Evolutionary conservation across 1,140 invertebrate genomes (phyloP).

Genomic region (Homarus americanus): DNA sequence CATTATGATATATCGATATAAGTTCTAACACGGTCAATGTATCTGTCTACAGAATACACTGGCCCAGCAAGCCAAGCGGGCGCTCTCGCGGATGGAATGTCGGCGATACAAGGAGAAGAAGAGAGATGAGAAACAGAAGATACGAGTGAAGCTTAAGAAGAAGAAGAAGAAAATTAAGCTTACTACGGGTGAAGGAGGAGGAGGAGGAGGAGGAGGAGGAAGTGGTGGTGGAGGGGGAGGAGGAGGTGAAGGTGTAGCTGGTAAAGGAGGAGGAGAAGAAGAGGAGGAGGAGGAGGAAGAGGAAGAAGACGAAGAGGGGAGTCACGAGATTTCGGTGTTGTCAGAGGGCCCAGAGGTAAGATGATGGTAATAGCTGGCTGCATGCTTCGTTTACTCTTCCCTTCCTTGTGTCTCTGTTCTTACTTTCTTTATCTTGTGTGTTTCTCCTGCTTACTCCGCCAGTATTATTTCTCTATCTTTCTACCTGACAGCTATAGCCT

Average conservation of each 20-base stretch:
- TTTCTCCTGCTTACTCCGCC: too few relatives aligned
- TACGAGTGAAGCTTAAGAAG: slow-evolving; percentile 57
- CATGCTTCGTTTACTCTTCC: too few relatives aligned
- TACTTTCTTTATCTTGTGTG: too few relatives aligned
- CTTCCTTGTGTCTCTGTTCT: too few relatives aligned
- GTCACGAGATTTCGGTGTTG: slow-evolving; percentile 60
- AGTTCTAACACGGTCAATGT: too few relatives aligned
- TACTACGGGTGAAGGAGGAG: slow-evolving; percentile 26
- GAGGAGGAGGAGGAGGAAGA: slow-evolving; percentile 51
- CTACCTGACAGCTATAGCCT: too few relatives aligned
- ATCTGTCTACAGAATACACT: slow-evolving; percentile 46
- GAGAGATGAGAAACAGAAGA: slow-evolving; percentile 60
- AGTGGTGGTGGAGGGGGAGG: slow-evolving; percentile 23
- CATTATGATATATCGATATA: too few relatives aligned
- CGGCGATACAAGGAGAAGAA: slow-evolving; percentile 61
- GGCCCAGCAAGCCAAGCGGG: slow-evolving; percentile 59
- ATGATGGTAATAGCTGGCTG: too few relatives aligned
- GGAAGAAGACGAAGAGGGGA: slow-evolving; percentile 60
- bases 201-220: slow-evolving; percentile 9
- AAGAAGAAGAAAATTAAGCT: slow-evolving; percentile 36
- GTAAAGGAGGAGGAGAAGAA: slow-evolving; percentile 16
- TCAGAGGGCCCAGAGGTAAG: slow-evolving; percentile 66
- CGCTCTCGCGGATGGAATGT: slow-evolving; percentile 57
- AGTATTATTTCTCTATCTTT: too few relatives aligned
- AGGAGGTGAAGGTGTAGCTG: not conserved